Evolutionary conservation across 2,797 vertebrate genomes (phyloP), one percentile per base, ranked within the genome.

Genomic region (Chromis chromis): DNA sequence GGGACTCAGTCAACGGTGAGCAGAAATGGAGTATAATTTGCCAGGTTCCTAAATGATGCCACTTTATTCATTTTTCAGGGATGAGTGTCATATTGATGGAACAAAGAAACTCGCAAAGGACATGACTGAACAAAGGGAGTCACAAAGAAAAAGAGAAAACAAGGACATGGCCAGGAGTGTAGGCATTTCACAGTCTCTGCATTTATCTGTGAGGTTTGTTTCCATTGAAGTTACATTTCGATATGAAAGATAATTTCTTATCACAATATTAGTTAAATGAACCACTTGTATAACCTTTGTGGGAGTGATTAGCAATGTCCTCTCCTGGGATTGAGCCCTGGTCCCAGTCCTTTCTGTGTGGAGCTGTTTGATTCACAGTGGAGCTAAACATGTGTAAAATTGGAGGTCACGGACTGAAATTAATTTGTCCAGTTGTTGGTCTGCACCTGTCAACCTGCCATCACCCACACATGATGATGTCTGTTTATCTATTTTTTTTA

Each of bases 21-120:
- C 74, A 85, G 84, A 79, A 86, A 89, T 79, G 59, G 74, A 74
- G 75, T 53, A 73, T 89, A 84, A 92, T 90, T 90, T 89, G 78
- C 80, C 70, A 77, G 78, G 72, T 85, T 84, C 72, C 83, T 74
- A 89, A 90, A 91, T 89, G 86, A 86, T 59, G 84, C 71, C 81
- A 77, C 76, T 86, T 84, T 83, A 71, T 80, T 83, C 74, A 67
- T 83, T 83, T 84, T 78, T 82, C 74, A 65, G 70, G 36, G 67
- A 78, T 67, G 62, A 81, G 42, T 82, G 83, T 88, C 75, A 79
- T 50, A 63, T 78, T 80, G 80, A 83, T 86, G 71, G 71, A 86
- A 77, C 59, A 67, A 62, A 79, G 74, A 74, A 70, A 78, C 72
- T 78, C 63, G 66, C 67, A 59, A 31, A 70, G 65, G 76, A 84